These are phyloP conservation scores for Euwallacea similis DNA, from an alignment of 1,140 invertebrate genomes.

Conservation along the genomic window DNA sequence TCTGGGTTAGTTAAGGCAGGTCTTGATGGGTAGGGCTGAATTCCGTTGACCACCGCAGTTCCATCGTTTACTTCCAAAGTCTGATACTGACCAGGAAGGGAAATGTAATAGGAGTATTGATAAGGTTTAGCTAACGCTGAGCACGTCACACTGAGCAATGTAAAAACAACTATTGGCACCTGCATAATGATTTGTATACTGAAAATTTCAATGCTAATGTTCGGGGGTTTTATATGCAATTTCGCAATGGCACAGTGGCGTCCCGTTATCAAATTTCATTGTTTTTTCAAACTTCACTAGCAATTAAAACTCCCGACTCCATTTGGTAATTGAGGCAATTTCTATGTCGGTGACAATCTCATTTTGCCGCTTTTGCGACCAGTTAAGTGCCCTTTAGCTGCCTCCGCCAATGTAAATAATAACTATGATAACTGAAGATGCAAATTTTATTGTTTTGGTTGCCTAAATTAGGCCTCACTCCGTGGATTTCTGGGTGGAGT, in stretches of 20 bases:
- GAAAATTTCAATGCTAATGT: no score
- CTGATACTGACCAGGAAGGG: slow-evolving; percentile 31
- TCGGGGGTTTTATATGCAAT: slow-evolving; percentile 19
- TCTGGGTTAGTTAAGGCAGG: background rate
- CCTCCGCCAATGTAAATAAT: slow-evolving; percentile 15
- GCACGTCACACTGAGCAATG: background rate
- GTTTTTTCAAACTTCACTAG: no score
- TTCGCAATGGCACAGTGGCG: slow-evolving; percentile 22
- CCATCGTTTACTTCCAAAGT: slow-evolving; percentile 27
- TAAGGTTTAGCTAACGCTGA: slow-evolving; percentile 13
- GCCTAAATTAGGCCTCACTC: slow-evolving; percentile 16
- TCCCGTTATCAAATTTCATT: slow-evolving; percentile 2
- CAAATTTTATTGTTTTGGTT: slow-evolving; percentile 21
- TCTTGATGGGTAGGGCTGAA: background rate
- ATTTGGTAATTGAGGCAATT: no score
- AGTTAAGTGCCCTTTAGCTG: no score
- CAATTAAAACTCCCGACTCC: no score
- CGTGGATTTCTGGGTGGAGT: slow-evolving; percentile 1
- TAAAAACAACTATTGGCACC: slow-evolving; percentile 1
- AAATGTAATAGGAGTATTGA: slow-evolving; percentile 29
- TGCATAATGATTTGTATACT: slow-evolving; percentile 23
- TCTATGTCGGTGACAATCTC: background rate
- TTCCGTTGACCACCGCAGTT: background rate
- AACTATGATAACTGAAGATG: slow-evolving; percentile 10
- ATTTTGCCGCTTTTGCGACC: background rate